phyloP scores from a whole-genome alignment of 2,888 invertebrate species.

The Corythucha ciliata region DNA sequence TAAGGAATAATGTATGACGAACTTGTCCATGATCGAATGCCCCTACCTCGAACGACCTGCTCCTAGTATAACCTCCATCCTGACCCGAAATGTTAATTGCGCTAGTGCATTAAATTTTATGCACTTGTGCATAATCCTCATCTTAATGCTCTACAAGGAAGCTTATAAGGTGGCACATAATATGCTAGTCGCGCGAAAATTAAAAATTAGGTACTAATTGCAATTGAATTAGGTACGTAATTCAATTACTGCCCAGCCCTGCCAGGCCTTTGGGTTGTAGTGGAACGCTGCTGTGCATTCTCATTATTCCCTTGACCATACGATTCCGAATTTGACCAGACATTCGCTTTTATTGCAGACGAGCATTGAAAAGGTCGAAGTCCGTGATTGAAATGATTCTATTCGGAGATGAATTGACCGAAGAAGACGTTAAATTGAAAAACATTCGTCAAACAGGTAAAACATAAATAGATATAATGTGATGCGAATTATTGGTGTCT shows the following conservation, averaged over 20 bases:
- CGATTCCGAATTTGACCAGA: background rate
- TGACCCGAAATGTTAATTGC: too few relatives aligned
- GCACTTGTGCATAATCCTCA: too few relatives aligned
- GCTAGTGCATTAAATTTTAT: too few relatives aligned
- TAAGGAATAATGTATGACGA: too few relatives aligned
- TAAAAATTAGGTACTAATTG: background rate
- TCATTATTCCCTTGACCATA: background rate
- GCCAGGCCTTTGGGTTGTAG: background rate
- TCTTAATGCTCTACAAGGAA: too few relatives aligned
- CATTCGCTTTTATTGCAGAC: slow-evolving; percentile 44
- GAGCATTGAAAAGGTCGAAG: slow-evolving; percentile 83
- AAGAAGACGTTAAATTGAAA: slow-evolving; percentile 82
- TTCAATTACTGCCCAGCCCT: background rate
- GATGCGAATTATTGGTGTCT: background rate
- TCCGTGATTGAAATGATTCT: slow-evolving; percentile 81
- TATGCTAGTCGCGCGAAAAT: too few relatives aligned
- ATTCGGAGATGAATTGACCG: slow-evolving; percentile 67
- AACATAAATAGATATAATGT: slow-evolving; percentile 15
- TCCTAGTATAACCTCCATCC: too few relatives aligned
- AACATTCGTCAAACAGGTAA: slow-evolving; percentile 86
- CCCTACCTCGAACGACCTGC: too few relatives aligned
- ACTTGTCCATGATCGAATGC: too few relatives aligned
- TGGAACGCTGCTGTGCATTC: background rate
- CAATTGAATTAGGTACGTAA: background rate
- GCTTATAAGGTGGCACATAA: too few relatives aligned